A percentile compares a stretch with the other conserved stretches of the same genome.
These are phyloP conservation scores for Nephrotoma appendiculata DNA, from an alignment of 2,888 invertebrate species.

Conservation along the genomic window DNA sequence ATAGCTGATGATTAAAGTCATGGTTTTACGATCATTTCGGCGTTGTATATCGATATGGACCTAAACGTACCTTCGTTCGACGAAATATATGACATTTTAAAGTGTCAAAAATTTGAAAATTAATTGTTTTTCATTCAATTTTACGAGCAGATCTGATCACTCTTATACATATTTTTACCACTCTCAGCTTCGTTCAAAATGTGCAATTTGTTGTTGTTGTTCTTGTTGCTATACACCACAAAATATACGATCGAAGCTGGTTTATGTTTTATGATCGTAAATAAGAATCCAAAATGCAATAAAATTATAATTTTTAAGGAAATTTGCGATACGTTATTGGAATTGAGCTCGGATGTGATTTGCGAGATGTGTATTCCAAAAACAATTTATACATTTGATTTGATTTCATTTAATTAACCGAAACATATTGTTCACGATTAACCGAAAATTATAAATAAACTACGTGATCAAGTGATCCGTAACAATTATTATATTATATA, in stretches of 20 bases:
- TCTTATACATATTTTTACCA: not conserved
- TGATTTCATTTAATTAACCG: not conserved
- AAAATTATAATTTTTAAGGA: not conserved
- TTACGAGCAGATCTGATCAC: not conserved
- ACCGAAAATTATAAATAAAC: not conserved
- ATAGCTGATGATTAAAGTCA: not conserved
- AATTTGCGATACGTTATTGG: not conserved
- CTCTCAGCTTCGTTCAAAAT: not conserved
- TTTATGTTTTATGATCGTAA: not conserved
- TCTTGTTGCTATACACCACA: not conserved
- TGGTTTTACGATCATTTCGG: not conserved
- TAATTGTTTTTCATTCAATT: not conserved
- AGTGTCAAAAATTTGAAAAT: not conserved
- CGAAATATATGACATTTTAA: not conserved
- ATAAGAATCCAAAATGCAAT: not conserved
- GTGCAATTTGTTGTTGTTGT: not conserved
- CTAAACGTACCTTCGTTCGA: not conserved
- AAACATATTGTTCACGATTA: not conserved
- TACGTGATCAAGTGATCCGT: not conserved
- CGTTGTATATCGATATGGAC: not conserved
- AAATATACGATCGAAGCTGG: not conserved
- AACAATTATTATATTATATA: not conserved
- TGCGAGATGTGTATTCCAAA: not conserved
- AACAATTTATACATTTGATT: not conserved
- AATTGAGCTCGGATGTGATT: not conserved